These are phyloP conservation scores for Heliconius hewitsoni DNA, from an alignment of 1,140 invertebrate genomes.

Conservation along the genomic window DNA sequence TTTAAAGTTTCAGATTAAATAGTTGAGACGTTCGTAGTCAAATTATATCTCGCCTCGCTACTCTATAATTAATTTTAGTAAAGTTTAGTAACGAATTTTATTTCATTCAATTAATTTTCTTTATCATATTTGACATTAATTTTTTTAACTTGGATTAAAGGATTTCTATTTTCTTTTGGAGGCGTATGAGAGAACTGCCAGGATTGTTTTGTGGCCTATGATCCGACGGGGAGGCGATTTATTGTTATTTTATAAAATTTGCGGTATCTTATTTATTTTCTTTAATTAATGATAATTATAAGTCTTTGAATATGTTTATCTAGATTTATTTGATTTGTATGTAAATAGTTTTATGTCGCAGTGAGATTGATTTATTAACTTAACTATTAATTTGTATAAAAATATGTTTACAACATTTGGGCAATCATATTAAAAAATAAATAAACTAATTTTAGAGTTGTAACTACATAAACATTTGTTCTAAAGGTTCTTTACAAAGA, in stretches of 20 bases:
- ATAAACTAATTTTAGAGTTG: background rate
- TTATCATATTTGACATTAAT: background rate
- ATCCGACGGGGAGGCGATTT: background rate
- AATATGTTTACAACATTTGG: background rate
- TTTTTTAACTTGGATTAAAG: background rate
- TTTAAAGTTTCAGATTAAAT: conserved; percentile 30
- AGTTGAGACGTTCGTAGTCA: conserved; percentile 19
- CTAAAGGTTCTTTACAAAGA: background rate
- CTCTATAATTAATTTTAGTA: conserved; percentile 14
- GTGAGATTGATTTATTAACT: conserved; percentile 23
- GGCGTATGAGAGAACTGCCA: background rate
- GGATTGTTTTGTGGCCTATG: background rate
- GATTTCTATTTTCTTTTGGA: background rate
- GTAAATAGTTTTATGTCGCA: conserved; percentile 3
- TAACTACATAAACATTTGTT: too few species aligned
- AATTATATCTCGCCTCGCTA: conserved; percentile 20
- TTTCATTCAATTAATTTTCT: background rate
- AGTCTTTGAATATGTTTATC: conserved; percentile 12
- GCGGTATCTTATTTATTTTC: conserved; percentile 7
- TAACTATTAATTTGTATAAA: conserved; percentile 8
- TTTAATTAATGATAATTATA: conserved; percentile 14
- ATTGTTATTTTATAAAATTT: conserved; percentile 7
- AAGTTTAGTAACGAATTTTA: background rate
- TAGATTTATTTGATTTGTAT: conserved; percentile 6
- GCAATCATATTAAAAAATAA: background rate